Percentiles rank a stretch among this genome's conserved stretches.
Evolutionary conservation across 2,888 invertebrate species (phyloP).

Genomic region (Plemyria rubiginata): DNA sequence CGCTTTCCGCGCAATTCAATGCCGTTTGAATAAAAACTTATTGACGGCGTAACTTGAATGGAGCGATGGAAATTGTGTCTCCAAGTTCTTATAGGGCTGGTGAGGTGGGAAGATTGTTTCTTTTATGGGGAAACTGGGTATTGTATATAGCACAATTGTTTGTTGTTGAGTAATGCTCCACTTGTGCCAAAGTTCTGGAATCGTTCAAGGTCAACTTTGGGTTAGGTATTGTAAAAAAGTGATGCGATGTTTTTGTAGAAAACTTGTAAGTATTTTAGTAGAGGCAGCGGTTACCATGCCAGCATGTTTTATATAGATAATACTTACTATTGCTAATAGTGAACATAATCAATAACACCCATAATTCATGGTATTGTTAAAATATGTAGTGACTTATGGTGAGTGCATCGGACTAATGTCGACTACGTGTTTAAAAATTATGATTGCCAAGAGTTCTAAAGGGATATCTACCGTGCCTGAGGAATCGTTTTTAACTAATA

Average conservation of each 20-base stretch:
- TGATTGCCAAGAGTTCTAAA: too few species aligned
- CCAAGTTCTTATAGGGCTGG: slow-evolving; percentile 18
- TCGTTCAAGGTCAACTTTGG: not conserved
- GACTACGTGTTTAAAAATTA: too few species aligned
- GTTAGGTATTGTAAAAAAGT: not conserved
- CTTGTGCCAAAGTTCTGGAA: slow-evolving; percentile 1
- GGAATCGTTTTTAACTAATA: too few species aligned
- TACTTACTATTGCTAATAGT: too few species aligned
- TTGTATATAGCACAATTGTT: slow-evolving; percentile 7
- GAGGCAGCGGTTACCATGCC: too few species aligned
- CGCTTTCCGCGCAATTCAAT: slow-evolving; percentile 50
- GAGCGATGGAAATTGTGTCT: slow-evolving; percentile 28
- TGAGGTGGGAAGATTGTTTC: slow-evolving; percentile 29
- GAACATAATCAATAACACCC: too few species aligned
- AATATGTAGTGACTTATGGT: too few species aligned
- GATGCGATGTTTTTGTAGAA: too few species aligned
- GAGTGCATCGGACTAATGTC: too few species aligned
- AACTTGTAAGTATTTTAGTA: not conserved
- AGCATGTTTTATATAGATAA: too few species aligned
- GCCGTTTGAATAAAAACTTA: slow-evolving; percentile 49
- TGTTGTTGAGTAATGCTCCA: slow-evolving; percentile 5
- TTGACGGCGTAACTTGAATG: slow-evolving; percentile 36
- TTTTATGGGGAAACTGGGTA: slow-evolving; percentile 22
- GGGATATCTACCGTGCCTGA: too few species aligned
- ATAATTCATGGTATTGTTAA: too few species aligned